Conservation (phyloP, 1,140 invertebrate genomes). For the Sesamia nonagrioides region DNA sequence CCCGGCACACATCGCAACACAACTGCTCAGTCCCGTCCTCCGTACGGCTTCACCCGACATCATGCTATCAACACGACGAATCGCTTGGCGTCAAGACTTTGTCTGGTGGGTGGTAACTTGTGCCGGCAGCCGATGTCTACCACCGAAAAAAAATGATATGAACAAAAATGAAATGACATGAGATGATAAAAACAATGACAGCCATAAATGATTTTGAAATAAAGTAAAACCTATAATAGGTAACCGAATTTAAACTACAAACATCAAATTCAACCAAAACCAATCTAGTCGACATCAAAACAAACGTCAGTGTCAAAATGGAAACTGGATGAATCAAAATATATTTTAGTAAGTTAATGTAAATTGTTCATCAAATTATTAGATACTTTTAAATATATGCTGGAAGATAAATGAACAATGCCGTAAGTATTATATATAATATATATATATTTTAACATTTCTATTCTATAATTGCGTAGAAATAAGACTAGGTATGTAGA, state of each 20-base stretch:
- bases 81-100: no score
- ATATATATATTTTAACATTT: neutral
- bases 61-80: no score
- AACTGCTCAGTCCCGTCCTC: no score
- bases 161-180: no score
- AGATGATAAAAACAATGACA: no score
- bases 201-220: no score
- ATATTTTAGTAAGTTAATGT: neutral
- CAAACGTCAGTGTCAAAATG: conserved; percentile 8
- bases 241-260: neutral
- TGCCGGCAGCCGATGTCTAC: no score
- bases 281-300: neutral
- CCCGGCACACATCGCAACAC: no score
- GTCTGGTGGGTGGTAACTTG: no score
- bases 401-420: conserved; percentile 4
- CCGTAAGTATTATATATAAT: conserved; percentile 8
- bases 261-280: neutral
- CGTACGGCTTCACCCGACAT: no score
- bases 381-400: neutral
- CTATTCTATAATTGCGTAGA: neutral
- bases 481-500: neutral
- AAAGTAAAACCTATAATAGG: neutral
- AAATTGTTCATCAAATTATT: neutral
- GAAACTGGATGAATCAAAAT: neutral
- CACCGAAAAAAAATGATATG: no score